phyloP scores from a whole-genome alignment of 2,113 vertebrate genomes.

The Cavia aperea region DNA sequence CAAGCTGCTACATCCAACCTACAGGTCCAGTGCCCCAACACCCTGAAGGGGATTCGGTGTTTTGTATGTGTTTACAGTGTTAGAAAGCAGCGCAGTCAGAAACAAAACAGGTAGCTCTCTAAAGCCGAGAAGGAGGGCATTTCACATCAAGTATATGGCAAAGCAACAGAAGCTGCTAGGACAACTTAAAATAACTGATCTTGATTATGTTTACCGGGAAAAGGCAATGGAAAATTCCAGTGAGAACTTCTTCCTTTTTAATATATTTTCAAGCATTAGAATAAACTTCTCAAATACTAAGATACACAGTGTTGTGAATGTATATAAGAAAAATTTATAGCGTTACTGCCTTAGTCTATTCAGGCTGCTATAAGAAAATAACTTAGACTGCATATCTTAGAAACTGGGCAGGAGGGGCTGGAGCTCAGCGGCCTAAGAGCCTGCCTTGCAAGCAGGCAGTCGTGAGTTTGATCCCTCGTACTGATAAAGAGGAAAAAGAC shows the following conservation, averaged over 20 bases:
- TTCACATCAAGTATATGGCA: background rate
- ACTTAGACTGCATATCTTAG: background rate
- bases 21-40: background rate
- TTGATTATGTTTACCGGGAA: background rate
- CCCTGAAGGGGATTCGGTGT: background rate
- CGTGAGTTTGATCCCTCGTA: too few species aligned
- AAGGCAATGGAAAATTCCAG: background rate
- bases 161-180: background rate
- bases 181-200: background rate
- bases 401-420: background rate
- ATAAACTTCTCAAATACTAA: constrained; percentile 1
- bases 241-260: background rate
- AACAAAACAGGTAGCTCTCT: background rate
- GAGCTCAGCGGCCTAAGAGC: too few species aligned
- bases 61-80: background rate
- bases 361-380: background rate
- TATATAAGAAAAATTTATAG: background rate
- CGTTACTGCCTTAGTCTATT: background rate
- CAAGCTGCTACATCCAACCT: background rate
- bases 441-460: too few species aligned
- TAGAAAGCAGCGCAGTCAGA: background rate
- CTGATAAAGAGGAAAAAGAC: too few species aligned
- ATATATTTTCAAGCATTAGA: background rate
- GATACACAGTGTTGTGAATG: background rate
- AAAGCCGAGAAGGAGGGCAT: background rate